Evolutionary conservation across 2,113 vertebrate genomes (phyloP).

Genomic region (Neodontobutis hainanensis): DNA sequence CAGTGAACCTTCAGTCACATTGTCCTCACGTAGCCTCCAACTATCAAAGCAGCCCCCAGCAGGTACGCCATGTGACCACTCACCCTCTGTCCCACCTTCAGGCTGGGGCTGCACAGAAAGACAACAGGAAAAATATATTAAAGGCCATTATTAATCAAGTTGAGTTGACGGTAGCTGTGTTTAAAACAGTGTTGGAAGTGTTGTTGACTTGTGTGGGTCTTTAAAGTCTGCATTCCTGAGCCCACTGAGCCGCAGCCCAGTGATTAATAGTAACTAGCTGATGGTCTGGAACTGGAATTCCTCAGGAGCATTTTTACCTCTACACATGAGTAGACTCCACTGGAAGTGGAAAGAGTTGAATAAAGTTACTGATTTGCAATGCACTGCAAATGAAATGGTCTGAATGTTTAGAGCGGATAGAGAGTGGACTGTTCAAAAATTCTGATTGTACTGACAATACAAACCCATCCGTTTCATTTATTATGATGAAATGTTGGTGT

Average conservation of each 20-base stretch:
- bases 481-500: no score
- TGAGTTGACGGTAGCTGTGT: not conserved
- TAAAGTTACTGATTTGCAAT: no score
- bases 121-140: not conserved
- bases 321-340: not conserved
- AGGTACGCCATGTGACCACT: slow-evolving; percentile 30
- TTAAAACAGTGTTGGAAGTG: not conserved
- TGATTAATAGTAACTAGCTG: slow-evolving; percentile 81
- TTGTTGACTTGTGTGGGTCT: slow-evolving; percentile 44
- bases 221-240: slow-evolving; percentile 86
- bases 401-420: no score
- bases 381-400: no score
- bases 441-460: no score
- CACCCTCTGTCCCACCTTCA: slow-evolving; percentile 35
- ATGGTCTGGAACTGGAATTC: slow-evolving; percentile 74
- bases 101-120: not conserved
- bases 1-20: slow-evolving; percentile 44
- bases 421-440: no score
- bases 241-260: slow-evolving; percentile 79
- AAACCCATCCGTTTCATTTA: no score
- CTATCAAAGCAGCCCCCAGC: slow-evolving; percentile 7
- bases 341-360: no score
- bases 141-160: not conserved
- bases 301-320: slow-evolving; percentile 49
- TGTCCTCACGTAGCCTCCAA: slow-evolving; percentile 51